Evolutionary conservation across 2,888 invertebrate species (phyloP), one percentile per base, ranked within the genome.

Genomic region (Nesidiocoris tenuis): DNA sequence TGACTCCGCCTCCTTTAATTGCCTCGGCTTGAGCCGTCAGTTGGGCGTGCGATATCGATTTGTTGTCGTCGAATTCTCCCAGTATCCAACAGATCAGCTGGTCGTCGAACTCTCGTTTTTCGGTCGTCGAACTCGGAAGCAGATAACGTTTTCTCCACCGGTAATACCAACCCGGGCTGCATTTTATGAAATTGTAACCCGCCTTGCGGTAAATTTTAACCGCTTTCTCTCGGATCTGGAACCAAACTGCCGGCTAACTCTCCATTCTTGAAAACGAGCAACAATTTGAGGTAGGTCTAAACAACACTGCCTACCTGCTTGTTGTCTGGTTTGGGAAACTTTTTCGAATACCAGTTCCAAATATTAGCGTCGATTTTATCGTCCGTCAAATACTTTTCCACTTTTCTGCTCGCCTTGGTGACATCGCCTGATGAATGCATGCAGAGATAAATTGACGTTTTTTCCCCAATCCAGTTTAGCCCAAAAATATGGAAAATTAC

Each of bases 141-240:
- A 77, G 71, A 72, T 80, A 80, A 5, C 82, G 78, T 18, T 79
- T 75, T 22, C 80, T 77, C 81, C 82, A 83, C 22, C 82, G 77
- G 24, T 81, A 79, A 76, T 81, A 82, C 83, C 83, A 83, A 1
- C 82, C 81, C 61, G 82, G 80, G 0, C 82, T 82, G 75, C 82
- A 82, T 65, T 80, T 79, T 9, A 82, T 81, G 16, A 77, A 63
- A 3, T 68, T 55, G 71, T 81, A 78, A 1, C 82, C 82, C 65
- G 79, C 81, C 2, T 77, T 78, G 18, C 80, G 78, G 74, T 79
- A 82, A 65, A 82, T 61, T 74, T 81, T 79, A 3, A 79, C 61
- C 2, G 81, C 83, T 76, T 81, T 82, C 3, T 79, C 76, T 12
- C 82, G 79, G 19, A 82, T 80, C 80, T 82, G 78, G 39, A 39